Percentiles rank a stretch among this genome's conserved stretches.
phyloP scores from a whole-genome alignment of 2,888 invertebrate genomes.

The Diachrysia chrysitis region DNA sequence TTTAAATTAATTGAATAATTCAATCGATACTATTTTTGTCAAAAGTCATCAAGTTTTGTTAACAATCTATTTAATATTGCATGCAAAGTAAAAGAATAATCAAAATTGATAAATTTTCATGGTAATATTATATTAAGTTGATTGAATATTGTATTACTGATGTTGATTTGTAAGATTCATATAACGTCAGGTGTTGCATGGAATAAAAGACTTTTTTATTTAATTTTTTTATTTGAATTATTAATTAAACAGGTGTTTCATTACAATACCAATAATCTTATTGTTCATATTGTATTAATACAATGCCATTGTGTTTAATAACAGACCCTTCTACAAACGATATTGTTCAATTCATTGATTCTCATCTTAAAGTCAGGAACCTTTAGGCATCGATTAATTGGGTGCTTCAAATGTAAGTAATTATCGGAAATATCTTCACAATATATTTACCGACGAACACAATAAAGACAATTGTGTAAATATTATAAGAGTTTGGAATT shows the following conservation, averaged over 20 bases:
- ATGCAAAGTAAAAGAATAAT: too few species aligned
- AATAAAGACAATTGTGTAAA: background rate
- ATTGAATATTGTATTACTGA: too few species aligned
- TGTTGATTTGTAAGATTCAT: too few species aligned
- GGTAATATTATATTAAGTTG: too few species aligned
- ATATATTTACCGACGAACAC: background rate
- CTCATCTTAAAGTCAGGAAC: background rate
- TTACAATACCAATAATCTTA: background rate
- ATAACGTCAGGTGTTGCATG: too few species aligned
- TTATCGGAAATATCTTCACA: constrained; percentile 3
- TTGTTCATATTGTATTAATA: background rate
- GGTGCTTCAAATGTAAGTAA: background rate
- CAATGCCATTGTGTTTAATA: background rate
- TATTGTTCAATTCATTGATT: constrained; percentile 1
- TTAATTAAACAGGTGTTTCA: background rate
- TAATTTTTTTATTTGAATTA: too few species aligned
- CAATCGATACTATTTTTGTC: too few species aligned
- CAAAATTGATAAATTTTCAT: too few species aligned
- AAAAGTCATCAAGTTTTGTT: too few species aligned
- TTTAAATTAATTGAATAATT: too few species aligned
- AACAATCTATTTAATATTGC: too few species aligned
- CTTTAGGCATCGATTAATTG: background rate
- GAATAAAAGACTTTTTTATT: too few species aligned
- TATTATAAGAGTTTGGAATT: background rate
- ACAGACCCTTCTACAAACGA: background rate